phyloP scores from a whole-genome alignment of 2,888 invertebrate species.

The Anorthoa munda region DNA sequence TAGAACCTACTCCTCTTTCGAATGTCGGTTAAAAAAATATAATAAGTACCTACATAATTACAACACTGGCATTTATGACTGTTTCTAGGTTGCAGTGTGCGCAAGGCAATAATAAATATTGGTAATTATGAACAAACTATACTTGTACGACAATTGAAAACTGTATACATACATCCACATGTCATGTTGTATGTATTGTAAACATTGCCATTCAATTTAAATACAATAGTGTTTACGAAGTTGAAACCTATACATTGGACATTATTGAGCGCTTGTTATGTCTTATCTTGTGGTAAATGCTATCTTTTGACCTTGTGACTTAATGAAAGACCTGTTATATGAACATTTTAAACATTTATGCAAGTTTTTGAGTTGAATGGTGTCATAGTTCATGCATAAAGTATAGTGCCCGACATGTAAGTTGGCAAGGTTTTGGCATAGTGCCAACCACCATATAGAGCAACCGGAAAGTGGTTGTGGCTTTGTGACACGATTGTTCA shows the following conservation, averaged over 20 bases:
- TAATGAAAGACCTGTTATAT: background rate
- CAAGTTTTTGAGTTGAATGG: background rate
- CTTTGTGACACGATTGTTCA: too few relatives aligned
- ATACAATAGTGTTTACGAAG: constrained; percentile 59
- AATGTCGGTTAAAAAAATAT: too few relatives aligned
- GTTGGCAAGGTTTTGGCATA: too few relatives aligned
- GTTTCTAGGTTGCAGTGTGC: background rate
- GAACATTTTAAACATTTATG: background rate
- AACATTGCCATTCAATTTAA: constrained; percentile 54
- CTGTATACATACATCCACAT: constrained; percentile 29
- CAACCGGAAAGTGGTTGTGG: too few relatives aligned
- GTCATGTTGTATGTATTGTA: constrained; percentile 33
- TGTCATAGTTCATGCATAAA: background rate
- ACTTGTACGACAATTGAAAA: constrained; percentile 30
- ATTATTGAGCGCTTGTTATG: background rate
- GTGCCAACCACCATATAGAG: too few relatives aligned
- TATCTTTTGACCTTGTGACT: constrained; percentile 17
- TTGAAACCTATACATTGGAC: constrained; percentile 23
- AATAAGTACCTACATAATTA: background rate
- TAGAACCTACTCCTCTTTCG: too few relatives aligned
- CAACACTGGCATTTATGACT: background rate
- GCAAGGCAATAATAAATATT: constrained; percentile 39
- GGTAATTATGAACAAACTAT: constrained; percentile 41
- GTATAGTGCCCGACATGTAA: too few relatives aligned
- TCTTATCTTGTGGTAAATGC: constrained; percentile 12